Evolutionary conservation across 2,888 invertebrate species (phyloP), one percentile per base, ranked within the genome.

Genomic region (Cyaniris semiargus): DNA sequence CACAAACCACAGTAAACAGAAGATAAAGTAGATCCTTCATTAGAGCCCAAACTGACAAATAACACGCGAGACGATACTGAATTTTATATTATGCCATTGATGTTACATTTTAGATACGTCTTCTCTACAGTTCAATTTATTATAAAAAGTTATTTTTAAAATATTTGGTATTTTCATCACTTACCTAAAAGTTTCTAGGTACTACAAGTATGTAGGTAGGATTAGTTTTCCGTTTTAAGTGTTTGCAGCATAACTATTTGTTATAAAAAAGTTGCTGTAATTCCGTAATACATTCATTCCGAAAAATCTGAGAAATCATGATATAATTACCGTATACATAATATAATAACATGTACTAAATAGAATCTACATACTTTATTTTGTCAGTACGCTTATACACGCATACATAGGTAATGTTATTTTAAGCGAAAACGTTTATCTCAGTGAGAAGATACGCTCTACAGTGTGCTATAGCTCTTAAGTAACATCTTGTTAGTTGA

Each of bases 401-500:
- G 10, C 21, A 18, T 56, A n/a, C 1, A 58, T 0, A 10, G 21
- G 21, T 60, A n/a, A 60, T 23, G 10, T 58, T 8, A 8, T 60
- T 21, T 27, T 23, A 23, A 31, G 13, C 15, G 66, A 15, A 66
- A 27, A 66, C 27, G 23, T 10, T 15, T 13, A 66, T 31, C 27
- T 66, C 15, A 66, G 66, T 31, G 31, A 66, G 60, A 66, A 31
- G 23, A 31, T 31, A 66, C 66, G 8, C 27, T 21, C 15, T 0
- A 31, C 66, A 66, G 15, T 15, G 66, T 27, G 31, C 66, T 66
- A 66, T 66, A 66, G 66, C 66, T 31, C 27, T 27, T 27, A 4
- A 21, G 60, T 60, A 60, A 66, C 66, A 27, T 66, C 27, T 66
- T 66, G 66, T 66, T 66, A 66, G 66, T 31, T 66, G 66, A 66